Conservation (phyloP, 2,888 invertebrate genomes). For the Aethes cnicana region DNA sequence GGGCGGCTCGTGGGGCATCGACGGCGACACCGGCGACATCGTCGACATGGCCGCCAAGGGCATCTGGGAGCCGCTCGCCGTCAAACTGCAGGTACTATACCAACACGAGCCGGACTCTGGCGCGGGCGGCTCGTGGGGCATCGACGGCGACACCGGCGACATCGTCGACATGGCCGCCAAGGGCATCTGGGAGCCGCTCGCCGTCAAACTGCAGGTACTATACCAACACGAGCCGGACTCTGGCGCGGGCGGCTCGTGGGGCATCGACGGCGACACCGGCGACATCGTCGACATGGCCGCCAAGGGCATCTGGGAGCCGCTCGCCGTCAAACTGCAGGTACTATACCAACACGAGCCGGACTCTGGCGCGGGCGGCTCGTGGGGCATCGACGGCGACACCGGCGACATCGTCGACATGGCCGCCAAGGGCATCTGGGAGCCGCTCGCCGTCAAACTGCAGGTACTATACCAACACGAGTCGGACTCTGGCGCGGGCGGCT, state of each 20-base stretch:
- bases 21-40: conserved; percentile 96
- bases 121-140: no score
- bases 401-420: conserved; percentile 97
- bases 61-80: conserved; percentile 98
- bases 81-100: conserved; percentile 89
- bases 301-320: conserved; percentile 97
- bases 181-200: conserved; percentile 97
- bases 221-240: no score
- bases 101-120: neutral
- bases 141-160: no score
- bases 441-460: conserved; percentile 96
- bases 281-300: conserved; percentile 95
- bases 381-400: no score
- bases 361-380: no score
- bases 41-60: conserved; percentile 94
- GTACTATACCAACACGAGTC: no score
- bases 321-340: conserved; percentile 95
- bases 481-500: no score
- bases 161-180: neutral
- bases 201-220: conserved; percentile 94
- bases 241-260: no score
- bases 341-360: no score
- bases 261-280: no score
- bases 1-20: no score
- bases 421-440: conserved; percentile 96